phyloP scores from a whole-genome alignment of 37 sponge, comb jelly and placozoan species.

The Amphimedon queenslandica region DNA sequence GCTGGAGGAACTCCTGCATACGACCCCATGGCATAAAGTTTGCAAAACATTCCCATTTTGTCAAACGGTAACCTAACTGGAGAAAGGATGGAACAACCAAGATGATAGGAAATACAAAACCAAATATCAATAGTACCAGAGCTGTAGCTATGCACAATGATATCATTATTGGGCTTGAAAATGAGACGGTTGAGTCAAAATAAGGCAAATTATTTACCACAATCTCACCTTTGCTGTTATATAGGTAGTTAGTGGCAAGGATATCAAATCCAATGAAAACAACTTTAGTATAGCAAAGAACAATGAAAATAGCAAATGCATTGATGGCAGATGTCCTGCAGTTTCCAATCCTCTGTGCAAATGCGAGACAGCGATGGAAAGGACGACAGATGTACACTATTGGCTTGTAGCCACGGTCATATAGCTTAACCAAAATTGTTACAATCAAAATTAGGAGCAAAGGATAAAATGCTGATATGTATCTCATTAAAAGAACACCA shows the following conservation, averaged over 20 bases:
- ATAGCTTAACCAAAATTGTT: background rate
- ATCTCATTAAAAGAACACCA: background rate
- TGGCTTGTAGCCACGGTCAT: background rate
- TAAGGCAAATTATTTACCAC: background rate
- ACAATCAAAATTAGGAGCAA: background rate
- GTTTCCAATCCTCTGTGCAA: background rate
- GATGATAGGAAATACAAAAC: background rate
- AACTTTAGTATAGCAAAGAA: background rate
- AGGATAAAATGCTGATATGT: background rate
- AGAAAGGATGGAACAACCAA: background rate
- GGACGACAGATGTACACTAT: background rate
- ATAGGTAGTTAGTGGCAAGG: background rate
- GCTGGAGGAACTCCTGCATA: background rate
- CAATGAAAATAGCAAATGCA: background rate
- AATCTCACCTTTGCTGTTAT: background rate
- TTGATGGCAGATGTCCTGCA: background rate
- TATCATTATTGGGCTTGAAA: background rate
- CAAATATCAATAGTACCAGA: background rate
- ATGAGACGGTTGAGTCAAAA: background rate
- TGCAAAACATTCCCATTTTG: background rate
- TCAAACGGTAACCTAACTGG: background rate
- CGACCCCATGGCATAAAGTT: background rate
- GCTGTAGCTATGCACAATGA: background rate
- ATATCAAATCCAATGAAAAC: background rate
- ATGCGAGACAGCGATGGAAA: background rate